These are phyloP conservation scores for Ophiothrix spiculata DNA, from an alignment of 35 echinoderm and acorn worm genomes.

Conservation along the genomic window DNA sequence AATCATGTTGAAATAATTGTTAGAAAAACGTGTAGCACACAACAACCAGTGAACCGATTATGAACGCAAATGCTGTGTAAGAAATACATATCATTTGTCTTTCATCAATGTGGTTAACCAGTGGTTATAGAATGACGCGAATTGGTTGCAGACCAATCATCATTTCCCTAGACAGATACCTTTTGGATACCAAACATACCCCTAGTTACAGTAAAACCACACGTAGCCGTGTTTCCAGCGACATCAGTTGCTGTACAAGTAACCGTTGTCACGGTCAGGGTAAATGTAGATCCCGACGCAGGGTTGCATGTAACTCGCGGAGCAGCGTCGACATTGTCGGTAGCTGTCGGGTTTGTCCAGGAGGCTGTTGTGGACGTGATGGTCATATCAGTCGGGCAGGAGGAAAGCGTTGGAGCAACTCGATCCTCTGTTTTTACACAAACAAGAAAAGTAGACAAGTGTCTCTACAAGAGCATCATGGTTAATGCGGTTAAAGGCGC, in stretches of 20 bases:
- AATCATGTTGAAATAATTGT: too few relatives aligned
- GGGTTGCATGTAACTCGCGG: background rate
- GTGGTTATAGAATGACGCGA: background rate
- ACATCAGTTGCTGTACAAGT: constrained; percentile 8
- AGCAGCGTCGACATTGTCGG: background rate
- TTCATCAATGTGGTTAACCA: background rate
- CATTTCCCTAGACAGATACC: background rate
- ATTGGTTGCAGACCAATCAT: background rate
- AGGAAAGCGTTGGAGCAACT: background rate
- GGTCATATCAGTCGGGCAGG: background rate
- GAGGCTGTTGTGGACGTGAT: background rate
- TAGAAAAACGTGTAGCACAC: too few relatives aligned
- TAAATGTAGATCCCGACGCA: background rate
- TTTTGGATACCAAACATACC: background rate
- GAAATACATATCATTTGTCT: background rate
- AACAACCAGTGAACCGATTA: too few relatives aligned
- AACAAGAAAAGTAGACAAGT: background rate
- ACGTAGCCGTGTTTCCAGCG: background rate
- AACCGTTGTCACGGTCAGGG: background rate
- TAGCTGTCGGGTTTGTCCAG: background rate
- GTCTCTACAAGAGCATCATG: background rate
- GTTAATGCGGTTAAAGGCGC: background rate
- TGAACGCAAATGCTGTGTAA: background rate
- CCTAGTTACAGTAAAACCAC: background rate
- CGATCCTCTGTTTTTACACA: background rate